Evolutionary conservation across 2,113 vertebrate genomes (phyloP).

Genomic region (Petromus typicus): DNA sequence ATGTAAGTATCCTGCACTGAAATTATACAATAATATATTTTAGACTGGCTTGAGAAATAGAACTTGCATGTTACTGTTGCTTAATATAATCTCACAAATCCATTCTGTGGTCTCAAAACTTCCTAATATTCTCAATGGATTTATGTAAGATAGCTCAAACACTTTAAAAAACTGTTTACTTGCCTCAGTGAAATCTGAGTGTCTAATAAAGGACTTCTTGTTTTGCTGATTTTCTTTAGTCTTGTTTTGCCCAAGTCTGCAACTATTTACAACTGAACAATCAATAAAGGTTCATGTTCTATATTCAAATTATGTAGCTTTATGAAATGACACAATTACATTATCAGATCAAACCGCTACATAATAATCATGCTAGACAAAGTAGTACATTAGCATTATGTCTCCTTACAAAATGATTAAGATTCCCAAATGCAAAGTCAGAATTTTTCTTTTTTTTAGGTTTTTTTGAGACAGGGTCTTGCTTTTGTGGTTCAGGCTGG

Average conservation of each 20-base stretch:
- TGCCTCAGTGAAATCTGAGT: not conserved
- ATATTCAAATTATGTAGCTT: not conserved
- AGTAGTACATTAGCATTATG: not conserved
- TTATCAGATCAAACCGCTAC: not conserved
- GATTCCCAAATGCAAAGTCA: not conserved
- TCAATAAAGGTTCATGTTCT: not conserved
- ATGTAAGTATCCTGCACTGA: not conserved
- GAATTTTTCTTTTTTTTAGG: not conserved
- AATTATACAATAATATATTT: not conserved
- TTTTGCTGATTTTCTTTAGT: slow-evolving; percentile 12
- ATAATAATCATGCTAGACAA: not conserved
- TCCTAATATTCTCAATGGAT: not conserved
- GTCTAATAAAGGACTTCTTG: not conserved
- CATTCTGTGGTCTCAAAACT: not conserved
- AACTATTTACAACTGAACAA: not conserved
- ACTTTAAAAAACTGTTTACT: not conserved
- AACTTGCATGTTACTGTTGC: not conserved
- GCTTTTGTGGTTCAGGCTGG: too few relatives aligned
- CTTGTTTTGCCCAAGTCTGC: not conserved
- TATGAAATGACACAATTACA: not conserved
- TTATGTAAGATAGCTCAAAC: not conserved
- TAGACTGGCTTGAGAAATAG: slow-evolving; percentile 5
- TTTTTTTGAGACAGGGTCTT: too few relatives aligned
- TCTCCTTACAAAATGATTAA: not conserved
- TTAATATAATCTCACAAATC: not conserved